A percentile compares a stretch with the other conserved stretches of the same genome.
These are phyloP conservation scores for Lophochroa leadbeateri DNA, from an alignment of 2,113 vertebrate genomes.

Conservation along the genomic window DNA sequence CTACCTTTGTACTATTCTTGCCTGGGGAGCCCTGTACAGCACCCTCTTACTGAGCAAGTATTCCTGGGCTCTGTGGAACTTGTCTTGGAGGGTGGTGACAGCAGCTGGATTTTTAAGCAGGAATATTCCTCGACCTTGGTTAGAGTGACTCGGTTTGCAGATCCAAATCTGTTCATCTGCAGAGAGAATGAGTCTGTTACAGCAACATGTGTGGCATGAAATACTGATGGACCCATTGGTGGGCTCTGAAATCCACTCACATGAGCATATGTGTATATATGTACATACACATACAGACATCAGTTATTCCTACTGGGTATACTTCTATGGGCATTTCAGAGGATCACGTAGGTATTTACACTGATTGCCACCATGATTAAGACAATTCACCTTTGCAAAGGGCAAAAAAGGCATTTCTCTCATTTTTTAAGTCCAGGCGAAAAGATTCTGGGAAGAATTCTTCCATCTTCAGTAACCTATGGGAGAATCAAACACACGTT, in stretches of 20 bases:
- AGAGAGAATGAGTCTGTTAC: neutral
- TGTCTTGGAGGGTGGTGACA: constrained; percentile 65
- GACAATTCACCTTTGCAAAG: constrained; percentile 76
- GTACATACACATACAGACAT: neutral
- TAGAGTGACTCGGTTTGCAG: constrained; percentile 86
- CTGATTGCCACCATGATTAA: neutral
- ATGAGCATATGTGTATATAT: fast-evolving
- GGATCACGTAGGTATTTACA: neutral
- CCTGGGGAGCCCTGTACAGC: constrained; percentile 54
- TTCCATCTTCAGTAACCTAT: constrained; percentile 82
- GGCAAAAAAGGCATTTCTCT: constrained; percentile 83
- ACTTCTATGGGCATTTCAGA: neutral
- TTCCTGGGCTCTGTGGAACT: constrained; percentile 65
- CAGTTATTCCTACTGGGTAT: too few relatives aligned
- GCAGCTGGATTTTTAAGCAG: constrained; percentile 80
- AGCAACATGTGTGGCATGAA: neutral
- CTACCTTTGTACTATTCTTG: constrained; percentile 84
- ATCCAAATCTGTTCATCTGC: constrained; percentile 81
- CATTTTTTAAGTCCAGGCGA: constrained; percentile 82
- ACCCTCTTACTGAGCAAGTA: constrained; percentile 11
- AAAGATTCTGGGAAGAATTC: constrained; percentile 88
- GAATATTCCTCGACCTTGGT: constrained; percentile 90
- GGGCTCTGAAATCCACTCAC: neutral
- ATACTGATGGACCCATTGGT: fast-evolving
- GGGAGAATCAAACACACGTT: neutral